Base-by-base conservation (phyloP, 2,797 vertebrate genomes). In the Bradypodion ventrale region DNA sequence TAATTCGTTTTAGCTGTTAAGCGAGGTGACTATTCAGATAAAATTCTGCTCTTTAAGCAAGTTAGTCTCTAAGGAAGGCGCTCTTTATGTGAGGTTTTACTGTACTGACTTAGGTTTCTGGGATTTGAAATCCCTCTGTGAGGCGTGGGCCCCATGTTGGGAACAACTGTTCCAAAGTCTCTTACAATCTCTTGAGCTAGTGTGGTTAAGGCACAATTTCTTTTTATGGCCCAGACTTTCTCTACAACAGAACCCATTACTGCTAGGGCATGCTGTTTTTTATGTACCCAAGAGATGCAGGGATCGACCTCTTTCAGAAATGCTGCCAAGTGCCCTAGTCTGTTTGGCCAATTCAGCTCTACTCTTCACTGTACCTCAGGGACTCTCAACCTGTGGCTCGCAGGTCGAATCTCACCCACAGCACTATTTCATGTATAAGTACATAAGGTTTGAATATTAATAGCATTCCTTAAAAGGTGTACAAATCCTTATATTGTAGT, bases 161-260 rank as follows among this genome's bases (percentile, higher is more conserved):
- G n/a, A n/a, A n/a, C n/a, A n/a, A n/a, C n/a, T n/a, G n/a, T 52
- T 78, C 59, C 46, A 23, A 49, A 46, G 6, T 29, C 49, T 32
- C 44, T 56, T 73, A 56, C 4, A 70, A 49, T 16, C 3, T 37
- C 49, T 85, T 72, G 52, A 32, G 40, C 63, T 40, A 23, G 66
- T 52, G 21, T 65, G n/a, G 32, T 76, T 76, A 85, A 85, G 78
- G 78, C 23, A 59, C 44, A 85, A 62, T 56, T 56, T 56, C 19
- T 40, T 76, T 80, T 68, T 42, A 69, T 29, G 72, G 40, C 25
- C 32, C 19, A 7, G 63, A 62, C 25, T n/a, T 62, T 81, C 52
- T 69, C 69, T 37, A 27, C 16, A 32, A 46, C 76, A 27, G 42
- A 76, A 32, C 4, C 35, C 10, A 2, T 85, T 29, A 60, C 1